Evolutionary conservation across 2,797 vertebrate genomes (phyloP).

Genomic region (Thunnus albacares): DNA sequence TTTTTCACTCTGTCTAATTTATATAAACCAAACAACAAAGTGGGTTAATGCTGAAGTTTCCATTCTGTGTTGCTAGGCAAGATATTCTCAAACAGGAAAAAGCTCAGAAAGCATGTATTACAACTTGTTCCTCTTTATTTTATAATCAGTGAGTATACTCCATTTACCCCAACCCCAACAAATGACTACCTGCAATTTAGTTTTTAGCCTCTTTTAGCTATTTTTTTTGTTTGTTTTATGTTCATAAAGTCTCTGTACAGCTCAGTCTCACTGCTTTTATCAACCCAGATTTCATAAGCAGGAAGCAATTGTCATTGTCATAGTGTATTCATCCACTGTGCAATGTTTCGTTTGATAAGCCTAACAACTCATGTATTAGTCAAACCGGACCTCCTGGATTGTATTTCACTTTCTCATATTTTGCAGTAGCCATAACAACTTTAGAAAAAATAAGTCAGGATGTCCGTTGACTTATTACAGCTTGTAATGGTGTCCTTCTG

Average conservation of each 20-base stretch:
- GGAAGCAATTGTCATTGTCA: no score
- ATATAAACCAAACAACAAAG: slow-evolving; percentile 7
- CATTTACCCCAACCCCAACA: not conserved
- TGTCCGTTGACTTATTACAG: no score
- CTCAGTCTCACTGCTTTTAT: no score
- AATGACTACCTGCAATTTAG: no score
- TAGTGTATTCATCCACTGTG: not conserved
- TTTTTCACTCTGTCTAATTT: slow-evolving; percentile 7
- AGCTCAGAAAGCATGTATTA: not conserved
- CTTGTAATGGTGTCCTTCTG: not conserved
- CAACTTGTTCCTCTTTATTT: not conserved
- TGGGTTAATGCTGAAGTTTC: slow-evolving; percentile 47
- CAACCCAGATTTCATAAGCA: not conserved
- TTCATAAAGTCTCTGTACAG: no score
- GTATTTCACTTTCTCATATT: not conserved
- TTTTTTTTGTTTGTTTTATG: not conserved
- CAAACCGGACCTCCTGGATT: slow-evolving; percentile 11
- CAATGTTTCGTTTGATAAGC: not conserved
- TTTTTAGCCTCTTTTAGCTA: not conserved
- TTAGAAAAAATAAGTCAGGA: not conserved
- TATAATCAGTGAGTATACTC: not conserved
- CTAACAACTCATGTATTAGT: not conserved
- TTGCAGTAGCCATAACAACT: not conserved
- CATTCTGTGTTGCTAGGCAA: slow-evolving; percentile 16
- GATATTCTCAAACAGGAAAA: slow-evolving; percentile 34